These are phyloP conservation scores for Sisor rabdophorus DNA, from an alignment of 2,113 vertebrate genomes.

Conservation along the genomic window DNA sequence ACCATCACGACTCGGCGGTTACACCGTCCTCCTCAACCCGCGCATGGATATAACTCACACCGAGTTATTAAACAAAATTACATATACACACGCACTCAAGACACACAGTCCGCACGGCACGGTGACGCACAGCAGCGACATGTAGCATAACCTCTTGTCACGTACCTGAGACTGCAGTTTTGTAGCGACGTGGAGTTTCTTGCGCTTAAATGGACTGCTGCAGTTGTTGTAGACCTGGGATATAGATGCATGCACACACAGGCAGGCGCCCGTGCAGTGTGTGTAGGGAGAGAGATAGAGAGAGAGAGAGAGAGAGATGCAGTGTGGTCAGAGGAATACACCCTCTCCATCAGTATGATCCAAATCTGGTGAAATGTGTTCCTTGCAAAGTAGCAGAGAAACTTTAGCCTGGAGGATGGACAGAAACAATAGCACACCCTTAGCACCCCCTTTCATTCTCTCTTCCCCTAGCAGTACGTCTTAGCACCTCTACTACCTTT, in stretches of 20 bases:
- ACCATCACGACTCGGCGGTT: conserved; percentile 3
- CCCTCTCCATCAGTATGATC: neutral
- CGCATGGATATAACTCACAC: no score
- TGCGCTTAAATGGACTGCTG: neutral
- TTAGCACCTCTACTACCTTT: no score
- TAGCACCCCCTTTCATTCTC: no score
- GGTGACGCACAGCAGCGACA: neutral
- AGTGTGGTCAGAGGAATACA: conserved; percentile 1
- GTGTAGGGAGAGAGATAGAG: conserved; percentile 4
- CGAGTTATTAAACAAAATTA: no score
- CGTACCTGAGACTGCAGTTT: conserved; percentile 8
- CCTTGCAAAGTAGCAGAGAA: conserved; percentile 27
- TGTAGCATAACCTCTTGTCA: neutral
- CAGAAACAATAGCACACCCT: neutral
- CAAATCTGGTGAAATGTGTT: conserved; percentile 9
- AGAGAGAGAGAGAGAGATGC: neutral
- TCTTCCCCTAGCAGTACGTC: neutral
- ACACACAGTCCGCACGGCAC: neutral
- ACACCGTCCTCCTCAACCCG: neutral
- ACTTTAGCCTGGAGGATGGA: conserved; percentile 12
- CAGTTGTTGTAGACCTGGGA: conserved; percentile 1
- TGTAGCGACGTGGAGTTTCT: neutral
- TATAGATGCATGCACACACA: neutral
- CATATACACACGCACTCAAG: neutral
- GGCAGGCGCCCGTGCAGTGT: neutral